Percentiles rank a stretch among this genome's conserved stretches.
phyloP scores from a whole-genome alignment of 2,888 invertebrate genomes.

The Megaustenia siamemsis region DNA sequence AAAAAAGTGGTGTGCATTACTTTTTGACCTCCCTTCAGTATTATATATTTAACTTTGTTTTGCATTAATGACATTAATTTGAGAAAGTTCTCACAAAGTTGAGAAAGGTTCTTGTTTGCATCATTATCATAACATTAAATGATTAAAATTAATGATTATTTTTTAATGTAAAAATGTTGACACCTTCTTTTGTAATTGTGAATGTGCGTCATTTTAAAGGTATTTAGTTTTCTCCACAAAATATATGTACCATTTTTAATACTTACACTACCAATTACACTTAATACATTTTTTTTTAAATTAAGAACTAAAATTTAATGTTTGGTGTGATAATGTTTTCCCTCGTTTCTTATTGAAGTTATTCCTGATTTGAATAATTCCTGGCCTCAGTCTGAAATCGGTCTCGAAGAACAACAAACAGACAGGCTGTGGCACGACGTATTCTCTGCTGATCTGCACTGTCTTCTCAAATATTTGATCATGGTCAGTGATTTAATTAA shows the following conservation, averaged over 20 bases:
- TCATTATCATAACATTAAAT: too few relatives aligned
- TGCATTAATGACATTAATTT: too few relatives aligned
- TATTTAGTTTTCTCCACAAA: neutral
- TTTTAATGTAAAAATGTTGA: too few relatives aligned
- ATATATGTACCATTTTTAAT: neutral
- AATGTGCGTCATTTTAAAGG: too few relatives aligned
- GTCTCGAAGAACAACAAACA: constrained; percentile 33
- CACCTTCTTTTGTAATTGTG: too few relatives aligned
- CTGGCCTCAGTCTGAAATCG: neutral
- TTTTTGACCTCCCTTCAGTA: too few relatives aligned
- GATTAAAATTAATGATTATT: too few relatives aligned
- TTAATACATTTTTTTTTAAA: neutral
- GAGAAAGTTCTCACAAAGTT: too few relatives aligned
- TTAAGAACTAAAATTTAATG: neutral
- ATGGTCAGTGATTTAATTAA: neutral
- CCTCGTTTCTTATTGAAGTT: neutral
- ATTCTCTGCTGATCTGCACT: neutral
- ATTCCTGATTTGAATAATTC: neutral
- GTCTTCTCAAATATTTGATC: neutral
- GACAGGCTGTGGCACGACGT: neutral
- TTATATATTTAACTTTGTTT: too few relatives aligned
- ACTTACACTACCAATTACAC: neutral
- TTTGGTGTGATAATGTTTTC: neutral
- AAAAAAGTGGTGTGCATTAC: too few relatives aligned
- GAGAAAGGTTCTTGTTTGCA: too few relatives aligned